Evolutionary conservation across 23 tunicate species (phyloP).

Genomic region (Aplidium turbinatum): DNA sequence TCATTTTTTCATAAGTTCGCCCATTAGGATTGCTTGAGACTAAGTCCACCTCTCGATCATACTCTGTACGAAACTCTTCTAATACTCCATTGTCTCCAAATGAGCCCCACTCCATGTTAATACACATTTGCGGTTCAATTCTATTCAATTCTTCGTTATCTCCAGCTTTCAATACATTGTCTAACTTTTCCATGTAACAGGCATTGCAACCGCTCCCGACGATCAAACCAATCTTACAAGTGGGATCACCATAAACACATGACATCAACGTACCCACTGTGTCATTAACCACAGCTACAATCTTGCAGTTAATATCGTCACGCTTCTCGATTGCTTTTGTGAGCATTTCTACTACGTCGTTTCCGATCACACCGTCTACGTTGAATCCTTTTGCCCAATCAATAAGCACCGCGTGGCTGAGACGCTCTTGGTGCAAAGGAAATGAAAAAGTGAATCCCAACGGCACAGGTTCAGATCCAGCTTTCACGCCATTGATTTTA

Average conservation of each 20-base stretch:
- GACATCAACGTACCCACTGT: slow-evolving; percentile 79
- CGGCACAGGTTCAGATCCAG: slow-evolving; percentile 20
- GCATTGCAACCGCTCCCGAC: slow-evolving; percentile 84
- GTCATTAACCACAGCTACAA: slow-evolving; percentile 65
- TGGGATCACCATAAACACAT: slow-evolving; percentile 58
- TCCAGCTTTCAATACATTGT: slow-evolving; percentile 20
- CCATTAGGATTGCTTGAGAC: slow-evolving; percentile 26
- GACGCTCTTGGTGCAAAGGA: slow-evolving; percentile 59
- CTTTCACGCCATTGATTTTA: slow-evolving; percentile 31
- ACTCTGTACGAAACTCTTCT: slow-evolving; percentile 58
- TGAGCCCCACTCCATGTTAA: slow-evolving; percentile 88
- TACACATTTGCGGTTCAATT: slow-evolving; percentile 86
- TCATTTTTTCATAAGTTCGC: slow-evolving; percentile 68
- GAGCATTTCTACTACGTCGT: slow-evolving; percentile 73
- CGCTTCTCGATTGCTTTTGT: slow-evolving; percentile 41
- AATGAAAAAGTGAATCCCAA: slow-evolving; percentile 85
- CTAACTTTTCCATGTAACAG: slow-evolving; percentile 70
- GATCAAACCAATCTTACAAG: slow-evolving; percentile 64
- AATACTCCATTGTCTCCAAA: slow-evolving; percentile 73
- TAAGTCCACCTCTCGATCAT: slow-evolving; percentile 61
- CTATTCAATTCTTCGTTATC: slow-evolving; percentile 31
- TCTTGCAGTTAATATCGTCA: slow-evolving; percentile 38
- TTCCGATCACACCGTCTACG: slow-evolving; percentile 77
- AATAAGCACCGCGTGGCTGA: slow-evolving; percentile 74
- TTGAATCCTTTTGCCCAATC: slow-evolving; percentile 94